Base-by-base conservation (phyloP, 2,888 invertebrate species). In the Oscheius sp. region DNA sequence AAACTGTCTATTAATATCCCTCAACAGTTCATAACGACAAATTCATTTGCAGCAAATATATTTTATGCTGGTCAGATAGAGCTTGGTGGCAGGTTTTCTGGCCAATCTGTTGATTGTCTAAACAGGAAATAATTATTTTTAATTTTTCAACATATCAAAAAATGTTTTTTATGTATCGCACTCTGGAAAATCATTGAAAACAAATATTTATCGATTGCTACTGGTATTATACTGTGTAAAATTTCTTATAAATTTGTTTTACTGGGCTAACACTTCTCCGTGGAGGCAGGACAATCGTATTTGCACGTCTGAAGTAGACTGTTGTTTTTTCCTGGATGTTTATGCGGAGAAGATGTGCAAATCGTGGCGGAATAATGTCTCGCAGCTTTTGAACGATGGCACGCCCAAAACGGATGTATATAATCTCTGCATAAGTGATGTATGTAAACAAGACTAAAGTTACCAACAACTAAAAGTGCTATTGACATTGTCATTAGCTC, bases 251-350 rank as follows among this genome's bases (percentile, higher is more conserved):
- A 4, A 24, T 41, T 44, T 26, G 24, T 6, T 59, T 59, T 12
- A 59, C 59, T 1, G 59, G 59, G 28, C 59, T 59, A 2, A 44
- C 28, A 24, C 24, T 59, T 6, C 59, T 12, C 41, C 59, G 17
- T 38, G 64, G 45, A 6, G 74, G 74, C 30, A 74, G 45, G 62
- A 74, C 67, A 30, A 74, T 56, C 12, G 71, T 74, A 30, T 61
- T 51, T 33, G 68, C 41, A 24, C 74, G 28, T 2, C 67, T 69
- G 32, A 74, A 74, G 51, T 69, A 62, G 4, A 14, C 6, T 8
- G 8, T 26, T 36, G n/a, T 38, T 8, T n/a, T 1, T 30, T 26
- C 65, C 70, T 64, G 59, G 56, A 61, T 32, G 36, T 33, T 56
- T 17, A 59, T 44, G 44, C 44, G 59, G 17, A 59, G 30, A n/a